A percentile compares a stretch with the other conserved stretches of the same genome.
Evolutionary conservation across 2,888 invertebrate species (phyloP).

Genomic region (Phortica okadai): DNA sequence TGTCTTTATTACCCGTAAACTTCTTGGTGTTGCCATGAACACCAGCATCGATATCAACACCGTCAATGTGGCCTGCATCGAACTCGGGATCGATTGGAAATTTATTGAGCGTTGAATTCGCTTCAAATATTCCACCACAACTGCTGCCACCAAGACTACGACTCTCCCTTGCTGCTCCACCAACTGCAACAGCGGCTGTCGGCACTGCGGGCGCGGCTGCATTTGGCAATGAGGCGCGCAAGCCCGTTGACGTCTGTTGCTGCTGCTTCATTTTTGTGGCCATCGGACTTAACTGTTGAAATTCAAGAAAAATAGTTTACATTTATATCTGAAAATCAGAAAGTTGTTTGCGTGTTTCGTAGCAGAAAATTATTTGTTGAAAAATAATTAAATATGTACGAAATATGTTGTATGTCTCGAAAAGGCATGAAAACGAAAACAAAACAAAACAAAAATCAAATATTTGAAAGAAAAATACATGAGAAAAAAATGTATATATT

Average conservation of each 20-base stretch:
- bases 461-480: not conserved
- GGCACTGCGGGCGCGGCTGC: constrained; percentile 43
- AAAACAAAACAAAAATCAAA: not conserved
- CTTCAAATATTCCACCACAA: constrained; percentile 34
- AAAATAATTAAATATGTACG: not conserved
- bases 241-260: constrained; percentile 31
- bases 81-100: constrained; percentile 46
- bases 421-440: not conserved
- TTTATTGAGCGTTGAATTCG: constrained; percentile 42
- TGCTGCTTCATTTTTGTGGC: constrained; percentile 57
- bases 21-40: not conserved
- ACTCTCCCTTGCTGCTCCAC: constrained; percentile 10
- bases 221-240: constrained; percentile 15
- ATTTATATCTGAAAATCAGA: constrained; percentile 10
- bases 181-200: constrained; percentile 48
- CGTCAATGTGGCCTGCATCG: constrained; percentile 24
- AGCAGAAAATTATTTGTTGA: not conserved
- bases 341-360: not conserved
- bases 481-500: not conserved
- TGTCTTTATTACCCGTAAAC: no score
- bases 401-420: not conserved
- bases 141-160: not conserved
- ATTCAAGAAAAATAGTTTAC: constrained; percentile 37
- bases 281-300: constrained; percentile 63
- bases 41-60: not conserved